Conservation (phyloP, 2,888 invertebrate genomes). For the Mesochorus sp. region DNA sequence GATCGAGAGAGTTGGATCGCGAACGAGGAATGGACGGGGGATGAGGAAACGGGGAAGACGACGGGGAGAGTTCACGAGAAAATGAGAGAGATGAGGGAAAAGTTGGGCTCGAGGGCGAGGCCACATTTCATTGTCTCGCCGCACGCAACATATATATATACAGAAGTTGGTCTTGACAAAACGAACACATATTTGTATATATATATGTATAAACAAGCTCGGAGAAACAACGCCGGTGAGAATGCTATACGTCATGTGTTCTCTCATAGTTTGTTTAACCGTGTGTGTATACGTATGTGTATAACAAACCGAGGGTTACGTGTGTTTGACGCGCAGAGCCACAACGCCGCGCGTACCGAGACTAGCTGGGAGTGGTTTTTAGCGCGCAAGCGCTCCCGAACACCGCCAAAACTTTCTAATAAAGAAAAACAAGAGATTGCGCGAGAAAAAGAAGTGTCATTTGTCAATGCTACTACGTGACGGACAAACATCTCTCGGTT, state of each 20-base stretch:
- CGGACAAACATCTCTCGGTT: constrained; percentile 49
- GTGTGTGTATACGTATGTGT: not conserved
- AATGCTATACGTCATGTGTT: constrained; percentile 48
- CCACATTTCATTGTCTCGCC: constrained; percentile 61
- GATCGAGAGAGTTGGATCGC: constrained; percentile 40
- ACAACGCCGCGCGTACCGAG: not conserved
- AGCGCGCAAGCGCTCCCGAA: too few species aligned
- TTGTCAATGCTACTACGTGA: constrained; percentile 66
- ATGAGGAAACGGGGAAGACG: not conserved
- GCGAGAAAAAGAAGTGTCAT: constrained; percentile 60
- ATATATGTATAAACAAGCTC: constrained; percentile 17
- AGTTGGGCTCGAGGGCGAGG: constrained; percentile 51
- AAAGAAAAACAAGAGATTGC: constrained; percentile 57
- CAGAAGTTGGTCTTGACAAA: constrained; percentile 48
- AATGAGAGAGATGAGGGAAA: constrained; percentile 37
- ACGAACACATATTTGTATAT: constrained; percentile 1
- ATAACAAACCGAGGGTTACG: not conserved
- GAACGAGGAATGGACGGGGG: constrained; percentile 12
- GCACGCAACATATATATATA: constrained; percentile 50
- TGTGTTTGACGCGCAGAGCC: constrained; percentile 13
- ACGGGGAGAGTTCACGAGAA: constrained; percentile 15
- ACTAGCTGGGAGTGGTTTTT: too few species aligned
- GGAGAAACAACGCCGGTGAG: constrained; percentile 38
- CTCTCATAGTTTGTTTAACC: constrained; percentile 32
- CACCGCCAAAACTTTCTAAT: constrained; percentile 62